These are phyloP conservation scores for Albula goreensis DNA, from an alignment of 2,113 vertebrate species.

Conservation along the genomic window DNA sequence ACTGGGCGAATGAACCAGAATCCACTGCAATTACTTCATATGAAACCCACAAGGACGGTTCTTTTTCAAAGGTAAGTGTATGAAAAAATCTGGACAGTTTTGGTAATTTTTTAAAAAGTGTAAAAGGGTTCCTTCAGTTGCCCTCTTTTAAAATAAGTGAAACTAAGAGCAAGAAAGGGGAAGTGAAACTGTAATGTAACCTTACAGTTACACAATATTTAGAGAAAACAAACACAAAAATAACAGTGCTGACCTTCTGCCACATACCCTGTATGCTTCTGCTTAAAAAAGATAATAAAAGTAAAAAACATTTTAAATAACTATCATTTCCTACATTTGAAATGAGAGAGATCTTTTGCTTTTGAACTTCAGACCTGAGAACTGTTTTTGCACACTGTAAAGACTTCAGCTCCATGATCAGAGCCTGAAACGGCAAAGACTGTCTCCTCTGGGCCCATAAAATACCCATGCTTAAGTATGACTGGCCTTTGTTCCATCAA, in stretches of 20 bases:
- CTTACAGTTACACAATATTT: background rate
- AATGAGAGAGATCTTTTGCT: background rate
- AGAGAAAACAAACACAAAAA: background rate
- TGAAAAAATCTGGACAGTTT: background rate
- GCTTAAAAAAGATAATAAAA: background rate
- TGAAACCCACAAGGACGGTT: background rate
- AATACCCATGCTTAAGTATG: no score
- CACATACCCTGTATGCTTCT: background rate
- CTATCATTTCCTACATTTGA: background rate
- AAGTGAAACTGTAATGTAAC: constrained; percentile 16
- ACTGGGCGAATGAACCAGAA: background rate
- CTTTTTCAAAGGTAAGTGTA: background rate
- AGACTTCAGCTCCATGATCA: no score
- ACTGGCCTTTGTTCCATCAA: no score
- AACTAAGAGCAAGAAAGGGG: background rate
- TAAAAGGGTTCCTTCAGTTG: background rate
- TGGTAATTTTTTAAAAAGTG: background rate
- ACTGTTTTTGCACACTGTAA: no score
- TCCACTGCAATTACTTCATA: background rate
- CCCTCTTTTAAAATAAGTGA: background rate
- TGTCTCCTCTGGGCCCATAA: no score
- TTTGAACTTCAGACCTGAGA: background rate
- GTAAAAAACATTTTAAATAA: background rate
- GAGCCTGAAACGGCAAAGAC: no score
- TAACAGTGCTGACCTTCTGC: background rate